Evolutionary conservation across 2,113 vertebrate species (phyloP), one percentile per base, ranked within the genome.

Genomic region (Syngnathoides biaculeatus): DNA sequence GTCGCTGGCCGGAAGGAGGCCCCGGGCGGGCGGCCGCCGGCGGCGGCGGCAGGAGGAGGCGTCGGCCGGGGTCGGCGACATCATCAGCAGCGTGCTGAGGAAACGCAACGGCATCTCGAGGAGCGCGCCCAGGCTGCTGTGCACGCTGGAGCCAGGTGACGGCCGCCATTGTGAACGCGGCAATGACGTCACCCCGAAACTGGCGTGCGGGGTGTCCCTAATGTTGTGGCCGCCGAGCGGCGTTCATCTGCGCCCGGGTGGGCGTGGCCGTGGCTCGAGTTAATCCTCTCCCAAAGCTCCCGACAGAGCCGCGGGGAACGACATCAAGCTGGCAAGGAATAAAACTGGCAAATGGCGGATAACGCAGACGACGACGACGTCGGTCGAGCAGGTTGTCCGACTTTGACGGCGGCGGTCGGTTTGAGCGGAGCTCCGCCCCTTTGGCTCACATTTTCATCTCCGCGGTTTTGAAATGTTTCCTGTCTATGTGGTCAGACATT

Each of bases 71-170:
- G 95, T 98, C 79, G 93, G 95, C 53, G 94, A 92, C 86, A 93
- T 98, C 84, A 95, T 98, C 85, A 97, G 95, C 90, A 97, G 92
- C 79, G 96, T 98, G 68, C 93, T 98, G 73, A 96, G 92, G 93
- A 98, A 97, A 64, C 92, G 97, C 68, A 96, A 92, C 92, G 94
- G 95, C 83, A 98, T 98, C 65, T 94, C 96, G 53, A 88, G 96
- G 67, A 97, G 95, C 42, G 97, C 97, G 12, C 97, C 97, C 17
- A 92, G 95, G 73, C 92, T 98, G 84, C 94, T 98, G 48, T 98
- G 97, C 92, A 98, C 96, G 24, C 87, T 98, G 67, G 97, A 98
- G 88, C 97, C 97, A 94, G 97, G 97, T 98, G 92, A 13, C 38
- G 17, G 19, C 57, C 17, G 30, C 8, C 24, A 7, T 56, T 6